phyloP scores from a whole-genome alignment of 2,797 vertebrate species.

The Peromyscus eremicus region DNA sequence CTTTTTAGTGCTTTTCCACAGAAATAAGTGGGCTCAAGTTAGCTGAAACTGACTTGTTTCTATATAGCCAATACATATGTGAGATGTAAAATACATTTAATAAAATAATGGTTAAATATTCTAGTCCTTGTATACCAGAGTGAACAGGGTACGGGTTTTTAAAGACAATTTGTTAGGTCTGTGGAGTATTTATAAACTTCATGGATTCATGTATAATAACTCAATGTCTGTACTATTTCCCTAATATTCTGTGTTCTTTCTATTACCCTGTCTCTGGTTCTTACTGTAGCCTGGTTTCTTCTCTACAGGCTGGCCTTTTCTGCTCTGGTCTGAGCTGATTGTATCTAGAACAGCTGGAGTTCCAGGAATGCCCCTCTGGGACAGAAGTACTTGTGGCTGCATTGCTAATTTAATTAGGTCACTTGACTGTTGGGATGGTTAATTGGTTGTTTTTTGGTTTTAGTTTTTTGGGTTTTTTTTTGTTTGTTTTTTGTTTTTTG shows the following conservation, averaged over 20 bases:
- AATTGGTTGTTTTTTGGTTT: not conserved
- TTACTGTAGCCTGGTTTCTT: not conserved
- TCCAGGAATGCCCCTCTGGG: not conserved
- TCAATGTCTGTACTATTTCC: not conserved
- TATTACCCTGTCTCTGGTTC: not conserved
- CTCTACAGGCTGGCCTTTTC: not conserved
- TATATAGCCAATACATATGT: not conserved
- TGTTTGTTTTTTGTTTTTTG: not conserved
- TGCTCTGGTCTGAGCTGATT: not conserved
- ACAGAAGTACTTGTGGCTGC: not conserved
- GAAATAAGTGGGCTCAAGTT: constrained; percentile 13
- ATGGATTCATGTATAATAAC: not conserved
- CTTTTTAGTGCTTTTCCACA: not conserved
- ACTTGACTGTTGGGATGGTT: not conserved
- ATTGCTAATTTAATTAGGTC: not conserved
- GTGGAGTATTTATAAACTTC: not conserved
- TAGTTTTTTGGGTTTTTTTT: not conserved
- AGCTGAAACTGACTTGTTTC: not conserved
- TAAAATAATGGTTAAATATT: not conserved
- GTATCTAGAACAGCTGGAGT: not conserved
- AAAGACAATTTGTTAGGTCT: not conserved
- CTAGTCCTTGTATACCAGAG: not conserved
- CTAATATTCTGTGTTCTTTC: not conserved
- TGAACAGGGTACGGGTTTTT: constrained; percentile 6
- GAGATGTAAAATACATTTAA: not conserved